A percentile compares a stretch with the other conserved stretches of the same genome.
Conservation (phyloP, 2,797 vertebrate species). For the Sparus aurata region DNA sequence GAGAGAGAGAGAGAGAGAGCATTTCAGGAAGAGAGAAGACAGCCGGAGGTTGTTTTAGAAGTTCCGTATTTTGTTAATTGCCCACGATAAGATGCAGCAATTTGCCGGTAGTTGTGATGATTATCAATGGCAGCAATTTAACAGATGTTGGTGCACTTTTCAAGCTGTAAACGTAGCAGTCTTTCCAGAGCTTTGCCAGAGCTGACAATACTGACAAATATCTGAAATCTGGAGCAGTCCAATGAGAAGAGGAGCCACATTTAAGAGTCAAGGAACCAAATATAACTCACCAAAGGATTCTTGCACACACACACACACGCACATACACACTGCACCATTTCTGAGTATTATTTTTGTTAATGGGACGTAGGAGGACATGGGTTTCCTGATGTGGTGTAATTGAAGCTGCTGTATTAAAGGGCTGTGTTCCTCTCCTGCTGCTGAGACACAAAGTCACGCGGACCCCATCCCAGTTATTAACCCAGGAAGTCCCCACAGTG, state of each 20-base stretch:
- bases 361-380: constrained; percentile 81
- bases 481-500: constrained; percentile 81
- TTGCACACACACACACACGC: constrained; percentile 18
- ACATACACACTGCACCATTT: constrained; percentile 45
- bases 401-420: constrained; percentile 86
- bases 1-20: constrained; percentile 22
- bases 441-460: constrained; percentile 82
- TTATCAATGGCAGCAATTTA: constrained; percentile 82
- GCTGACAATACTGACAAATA: constrained; percentile 45
- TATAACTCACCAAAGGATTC: constrained; percentile 42
- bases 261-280: constrained; percentile 12
- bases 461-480: constrained; percentile 84
- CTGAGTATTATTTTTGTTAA: constrained; percentile 77
- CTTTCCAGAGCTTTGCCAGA: constrained; percentile 32
- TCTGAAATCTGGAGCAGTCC: constrained; percentile 15
- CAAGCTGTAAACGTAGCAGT: constrained; percentile 68
- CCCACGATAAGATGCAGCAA: constrained; percentile 83
- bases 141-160: constrained; percentile 80
- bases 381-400: constrained; percentile 85
- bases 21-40: constrained; percentile 71
- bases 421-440: constrained; percentile 81
- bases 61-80: constrained; percentile 85
- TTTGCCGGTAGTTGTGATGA: constrained; percentile 84
- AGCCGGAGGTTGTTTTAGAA: constrained; percentile 84
- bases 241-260: constrained; percentile 15